Conservation (phyloP, 2,888 invertebrate species). For the Acanthosepion lycidas region DNA sequence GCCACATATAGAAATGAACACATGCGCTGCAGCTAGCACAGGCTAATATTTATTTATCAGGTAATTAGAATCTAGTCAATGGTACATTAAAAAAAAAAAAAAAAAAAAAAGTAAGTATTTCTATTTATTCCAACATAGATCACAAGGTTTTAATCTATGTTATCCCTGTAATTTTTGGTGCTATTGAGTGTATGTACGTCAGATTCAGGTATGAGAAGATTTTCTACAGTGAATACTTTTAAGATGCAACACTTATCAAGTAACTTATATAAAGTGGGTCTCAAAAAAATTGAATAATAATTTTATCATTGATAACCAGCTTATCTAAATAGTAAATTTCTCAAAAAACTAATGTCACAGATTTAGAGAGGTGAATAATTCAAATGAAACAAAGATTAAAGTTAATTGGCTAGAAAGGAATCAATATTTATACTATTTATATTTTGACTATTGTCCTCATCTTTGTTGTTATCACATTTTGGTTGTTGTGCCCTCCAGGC, state of each 20-base stretch:
- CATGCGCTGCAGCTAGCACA: neutral
- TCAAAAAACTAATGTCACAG: too few relatives aligned
- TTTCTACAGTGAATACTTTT: neutral
- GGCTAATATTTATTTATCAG: neutral
- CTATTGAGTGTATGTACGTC: neutral
- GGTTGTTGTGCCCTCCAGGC: too few relatives aligned
- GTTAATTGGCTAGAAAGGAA: too few relatives aligned
- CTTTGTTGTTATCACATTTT: too few relatives aligned
- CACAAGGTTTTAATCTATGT: neutral
- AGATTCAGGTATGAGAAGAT: neutral
- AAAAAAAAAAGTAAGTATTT: neutral
- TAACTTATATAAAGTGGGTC: neutral
- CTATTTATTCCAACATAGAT: neutral
- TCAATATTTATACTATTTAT: too few relatives aligned
- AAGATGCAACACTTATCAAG: neutral
- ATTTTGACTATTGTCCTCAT: too few relatives aligned
- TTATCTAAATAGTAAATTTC: too few relatives aligned
- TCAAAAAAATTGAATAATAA: neutral
- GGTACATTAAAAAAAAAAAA: neutral
- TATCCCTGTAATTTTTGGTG: neutral
- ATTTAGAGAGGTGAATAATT: too few relatives aligned
- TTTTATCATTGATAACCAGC: too few relatives aligned
- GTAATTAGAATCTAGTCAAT: slow-evolving; percentile 33
- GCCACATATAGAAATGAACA: neutral
- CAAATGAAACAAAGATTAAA: too few relatives aligned